A percentile compares a stretch with the other conserved stretches of the same genome.
Evolutionary conservation across 2,888 invertebrate species (phyloP).

Genomic region (Poecilobothrus nobilitatus): DNA sequence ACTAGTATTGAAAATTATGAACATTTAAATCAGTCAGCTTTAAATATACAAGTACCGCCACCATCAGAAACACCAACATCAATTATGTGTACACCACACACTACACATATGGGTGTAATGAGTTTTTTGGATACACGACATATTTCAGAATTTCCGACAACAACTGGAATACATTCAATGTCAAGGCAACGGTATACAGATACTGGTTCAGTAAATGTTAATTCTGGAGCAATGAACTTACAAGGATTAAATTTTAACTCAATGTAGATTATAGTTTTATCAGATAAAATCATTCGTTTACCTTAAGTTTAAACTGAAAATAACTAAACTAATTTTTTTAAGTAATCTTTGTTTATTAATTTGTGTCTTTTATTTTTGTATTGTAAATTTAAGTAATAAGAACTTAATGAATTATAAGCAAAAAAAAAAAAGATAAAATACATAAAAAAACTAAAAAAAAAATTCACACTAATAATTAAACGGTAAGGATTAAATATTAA

Average conservation of each 20-base stretch:
- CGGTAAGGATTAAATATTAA: not conserved
- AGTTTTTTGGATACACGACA: constrained; percentile 64
- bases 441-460: not conserved
- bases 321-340: constrained; percentile 5
- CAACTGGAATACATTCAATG: constrained; percentile 49
- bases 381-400: constrained; percentile 3
- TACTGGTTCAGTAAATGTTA: constrained; percentile 43
- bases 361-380: constrained; percentile 6
- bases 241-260: constrained; percentile 69
- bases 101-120: constrained; percentile 57
- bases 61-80: constrained; percentile 47
- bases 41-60: constrained; percentile 45
- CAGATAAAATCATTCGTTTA: constrained; percentile 4
- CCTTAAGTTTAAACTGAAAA: not conserved
- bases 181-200: constrained; percentile 45
- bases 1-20: constrained; percentile 42
- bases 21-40: constrained; percentile 37
- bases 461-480: not conserved
- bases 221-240: constrained; percentile 58
- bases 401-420: not conserved
- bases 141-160: constrained; percentile 53
- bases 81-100: constrained; percentile 54
- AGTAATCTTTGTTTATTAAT: constrained; percentile 3
- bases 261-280: constrained; percentile 49
- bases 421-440: not conserved